Evolutionary conservation across 2,113 vertebrate genomes (phyloP), one percentile per base, ranked within the genome.

Genomic region (Asarcornis scutulata): DNA sequence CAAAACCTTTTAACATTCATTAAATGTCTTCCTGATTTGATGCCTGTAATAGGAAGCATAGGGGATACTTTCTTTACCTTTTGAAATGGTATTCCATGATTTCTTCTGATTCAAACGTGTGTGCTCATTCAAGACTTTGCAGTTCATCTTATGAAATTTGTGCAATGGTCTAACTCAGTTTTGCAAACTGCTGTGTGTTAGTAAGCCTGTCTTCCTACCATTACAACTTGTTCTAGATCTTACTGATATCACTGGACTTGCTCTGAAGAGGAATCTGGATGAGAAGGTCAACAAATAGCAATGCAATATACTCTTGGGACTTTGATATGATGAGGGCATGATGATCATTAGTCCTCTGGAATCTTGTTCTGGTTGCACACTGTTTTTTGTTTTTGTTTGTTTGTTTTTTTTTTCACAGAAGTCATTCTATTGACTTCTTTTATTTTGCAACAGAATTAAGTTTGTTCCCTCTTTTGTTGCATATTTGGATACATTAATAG

Each of bases 311-410:
- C 26, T 56, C 44, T 64, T 64, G 26, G 63, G 59, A 81, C 36
- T 52, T 62, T 20, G 48, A 83, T 74, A 21, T n/a, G 6, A 81
- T 42, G 27, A 74, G 53, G 72, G 76, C 76, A 78, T 58, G 34
- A 55, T 29, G 6, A 23, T 18, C 46, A 6, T 22, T 34, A 62
- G 27, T n/a, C 29, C 42, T 73, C 22, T 7, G 17, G 27, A 2
- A 10, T 63, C 29, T 46, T 81, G 27, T 60, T 76, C 46, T 78
- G 5, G 23, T 64, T 89, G 36, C 52, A 34, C 25, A 26, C 27
- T 82, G 62, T 4, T 79, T 93, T 94, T 90, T 78, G 44, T 93
- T 40, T 40, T 40, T 40, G 11, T 94, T 90, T n/a, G n/a, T n/a
- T 78, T 53, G 38, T 40, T 40, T 40, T 94, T 90, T 78, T 50